Conservation (phyloP, 1,140 invertebrate species). For the Sycophaga agraensis region DNA sequence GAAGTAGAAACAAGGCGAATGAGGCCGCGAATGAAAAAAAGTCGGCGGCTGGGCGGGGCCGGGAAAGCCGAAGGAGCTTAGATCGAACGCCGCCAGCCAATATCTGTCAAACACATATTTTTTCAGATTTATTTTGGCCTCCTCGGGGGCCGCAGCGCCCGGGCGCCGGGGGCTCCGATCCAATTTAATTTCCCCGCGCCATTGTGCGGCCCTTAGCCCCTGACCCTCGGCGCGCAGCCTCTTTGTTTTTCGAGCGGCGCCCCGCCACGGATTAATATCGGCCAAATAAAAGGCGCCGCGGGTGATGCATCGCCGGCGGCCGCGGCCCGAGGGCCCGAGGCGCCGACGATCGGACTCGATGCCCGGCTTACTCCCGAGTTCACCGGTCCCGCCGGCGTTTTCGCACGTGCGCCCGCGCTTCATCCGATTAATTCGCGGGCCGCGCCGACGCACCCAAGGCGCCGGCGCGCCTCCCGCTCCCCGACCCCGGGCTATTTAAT, state of each 20-base stretch:
- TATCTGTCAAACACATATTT: slow-evolving; percentile 55
- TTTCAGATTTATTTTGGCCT: slow-evolving; percentile 49
- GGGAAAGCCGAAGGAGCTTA: slow-evolving; percentile 25
- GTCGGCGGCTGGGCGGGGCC: slow-evolving; percentile 6
- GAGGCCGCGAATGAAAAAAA: slow-evolving; percentile 8
- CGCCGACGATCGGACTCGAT: no score
- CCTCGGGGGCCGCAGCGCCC: slow-evolving; percentile 20
- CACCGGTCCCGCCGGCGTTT: not conserved
- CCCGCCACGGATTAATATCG: slow-evolving; percentile 8
- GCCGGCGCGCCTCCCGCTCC: no score
- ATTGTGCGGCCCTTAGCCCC: slow-evolving; percentile 19
- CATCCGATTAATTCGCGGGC: not conserved
- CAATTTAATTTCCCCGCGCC: slow-evolving; percentile 45
- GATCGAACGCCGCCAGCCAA: slow-evolving; percentile 38
- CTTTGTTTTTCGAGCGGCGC: not conserved
- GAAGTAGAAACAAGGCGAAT: slow-evolving; percentile 21
- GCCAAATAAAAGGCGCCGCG: slow-evolving; percentile 3
- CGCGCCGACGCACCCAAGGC: no score
- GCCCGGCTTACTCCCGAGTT: no score
- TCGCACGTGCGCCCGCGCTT: not conserved
- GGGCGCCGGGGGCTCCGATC: slow-evolving; percentile 29
- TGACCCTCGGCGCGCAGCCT: not conserved
- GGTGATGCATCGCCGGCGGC: slow-evolving; percentile 10
- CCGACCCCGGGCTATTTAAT: not conserved
- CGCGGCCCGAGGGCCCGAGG: no score